Evolutionary conservation across 2,888 invertebrate genomes (phyloP).

Genomic region (Coleophora deauratella): DNA sequence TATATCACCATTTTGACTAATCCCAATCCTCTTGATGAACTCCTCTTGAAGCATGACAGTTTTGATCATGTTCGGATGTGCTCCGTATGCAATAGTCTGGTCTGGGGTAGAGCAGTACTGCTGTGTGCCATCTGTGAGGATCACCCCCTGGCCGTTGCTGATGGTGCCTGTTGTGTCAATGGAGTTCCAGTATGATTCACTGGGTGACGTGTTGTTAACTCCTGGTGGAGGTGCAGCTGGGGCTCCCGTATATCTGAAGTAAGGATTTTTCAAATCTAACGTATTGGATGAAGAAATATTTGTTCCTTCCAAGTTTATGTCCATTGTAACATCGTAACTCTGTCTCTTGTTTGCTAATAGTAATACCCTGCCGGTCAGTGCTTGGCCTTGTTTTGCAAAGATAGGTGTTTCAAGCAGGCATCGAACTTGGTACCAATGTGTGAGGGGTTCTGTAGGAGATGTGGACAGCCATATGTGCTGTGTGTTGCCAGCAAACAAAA

Average conservation of each 20-base stretch:
- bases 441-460: slow-evolving; percentile 96
- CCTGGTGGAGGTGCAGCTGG: slow-evolving; percentile 95
- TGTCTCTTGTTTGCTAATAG: slow-evolving; percentile 96
- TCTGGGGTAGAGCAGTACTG: slow-evolving; percentile 60
- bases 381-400: slow-evolving; percentile 95
- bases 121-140: slow-evolving; percentile 54
- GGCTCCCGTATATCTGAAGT: slow-evolving; percentile 96
- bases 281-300: slow-evolving; percentile 90
- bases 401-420: slow-evolving; percentile 95
- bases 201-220: slow-evolving; percentile 91
- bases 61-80: slow-evolving; percentile 65
- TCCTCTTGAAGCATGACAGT: slow-evolving; percentile 71
- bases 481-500: slow-evolving; percentile 93
- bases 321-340: slow-evolving; percentile 99
- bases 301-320: slow-evolving; percentile 91
- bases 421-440: slow-evolving; percentile 99
- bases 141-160: slow-evolving; percentile 59
- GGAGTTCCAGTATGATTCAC: slow-evolving; percentile 93
- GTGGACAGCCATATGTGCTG: slow-evolving; percentile 99
- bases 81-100: slow-evolving; percentile 49
- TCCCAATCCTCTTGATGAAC: slow-evolving; percentile 69
- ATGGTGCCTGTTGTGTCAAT: slow-evolving; percentile 80
- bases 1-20: slow-evolving; percentile 71
- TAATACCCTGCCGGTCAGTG: slow-evolving; percentile 88
- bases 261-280: slow-evolving; percentile 97